phyloP scores from a whole-genome alignment of 2,888 invertebrate genomes.

The Stegana nigrithorax region DNA sequence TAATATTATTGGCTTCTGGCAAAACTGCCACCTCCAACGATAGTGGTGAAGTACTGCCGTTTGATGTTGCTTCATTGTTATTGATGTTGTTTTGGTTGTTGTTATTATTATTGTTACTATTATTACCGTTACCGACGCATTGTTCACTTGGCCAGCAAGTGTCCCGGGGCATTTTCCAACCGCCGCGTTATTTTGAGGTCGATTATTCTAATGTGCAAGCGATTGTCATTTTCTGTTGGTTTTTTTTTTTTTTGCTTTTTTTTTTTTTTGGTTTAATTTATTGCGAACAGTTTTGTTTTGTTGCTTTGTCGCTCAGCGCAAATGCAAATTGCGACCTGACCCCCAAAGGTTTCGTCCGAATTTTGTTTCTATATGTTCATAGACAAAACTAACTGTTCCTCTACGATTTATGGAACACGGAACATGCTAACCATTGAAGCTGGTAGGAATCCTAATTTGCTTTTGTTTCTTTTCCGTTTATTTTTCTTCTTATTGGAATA shows the following conservation, averaged over 20 bases:
- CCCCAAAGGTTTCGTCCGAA: neutral
- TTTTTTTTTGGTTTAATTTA: constrained; percentile 21
- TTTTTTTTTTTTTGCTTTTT: constrained; percentile 19
- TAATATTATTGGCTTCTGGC: too few species aligned
- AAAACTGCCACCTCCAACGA: too few species aligned
- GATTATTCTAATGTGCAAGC: constrained; percentile 32
- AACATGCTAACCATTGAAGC: too few species aligned
- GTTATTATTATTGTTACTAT: constrained; percentile 26
- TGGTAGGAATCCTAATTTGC: neutral
- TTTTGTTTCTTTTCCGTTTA: constrained; percentile 30
- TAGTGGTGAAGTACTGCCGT: too few species aligned
- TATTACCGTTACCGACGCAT: constrained; percentile 19
- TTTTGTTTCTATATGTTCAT: constrained; percentile 17
- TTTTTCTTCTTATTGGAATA: constrained; percentile 31
- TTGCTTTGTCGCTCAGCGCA: constrained; percentile 31
- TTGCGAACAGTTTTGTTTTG: constrained; percentile 22
- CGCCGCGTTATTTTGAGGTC: constrained; percentile 28
- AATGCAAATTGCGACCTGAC: constrained; percentile 15
- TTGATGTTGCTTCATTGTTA: neutral
- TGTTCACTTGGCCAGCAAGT: constrained; percentile 56
- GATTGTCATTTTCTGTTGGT: constrained; percentile 44
- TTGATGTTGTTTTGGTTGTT: constrained; percentile 15
- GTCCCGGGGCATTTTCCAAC: constrained; percentile 55
- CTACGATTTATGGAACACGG: too few species aligned
- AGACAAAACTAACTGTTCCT: too few species aligned